phyloP scores from a whole-genome alignment of 2,888 invertebrate species.

The Norana najaformis region DNA sequence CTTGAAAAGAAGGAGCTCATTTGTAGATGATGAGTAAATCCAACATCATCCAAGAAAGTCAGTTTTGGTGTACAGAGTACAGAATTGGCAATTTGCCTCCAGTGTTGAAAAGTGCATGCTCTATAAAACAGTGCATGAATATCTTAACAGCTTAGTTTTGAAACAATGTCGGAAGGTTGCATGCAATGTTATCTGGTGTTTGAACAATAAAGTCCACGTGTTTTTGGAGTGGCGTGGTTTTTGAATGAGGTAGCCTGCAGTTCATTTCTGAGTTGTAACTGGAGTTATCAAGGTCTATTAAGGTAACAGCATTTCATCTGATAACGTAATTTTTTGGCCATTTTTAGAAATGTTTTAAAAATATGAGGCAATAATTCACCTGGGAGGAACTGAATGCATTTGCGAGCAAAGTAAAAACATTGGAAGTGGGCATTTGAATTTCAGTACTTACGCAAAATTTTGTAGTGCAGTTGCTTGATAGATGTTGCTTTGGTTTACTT shows the following conservation, averaged over 20 bases:
- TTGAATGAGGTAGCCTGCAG: background rate
- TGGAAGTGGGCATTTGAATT: background rate
- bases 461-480: background rate
- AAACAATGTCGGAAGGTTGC: background rate
- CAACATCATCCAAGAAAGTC: background rate
- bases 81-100: background rate
- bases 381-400: background rate
- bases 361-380: background rate
- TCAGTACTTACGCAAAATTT: background rate
- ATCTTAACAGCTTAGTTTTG: background rate
- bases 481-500: background rate
- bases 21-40: background rate
- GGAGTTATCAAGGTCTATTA: background rate
- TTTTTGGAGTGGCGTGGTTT: background rate
- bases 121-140: background rate
- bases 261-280: background rate
- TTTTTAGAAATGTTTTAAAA: background rate
- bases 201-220: conserved; percentile 6
- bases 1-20: background rate
- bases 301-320: background rate
- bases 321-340: background rate
- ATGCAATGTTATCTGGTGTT: background rate
- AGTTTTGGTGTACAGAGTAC: background rate
- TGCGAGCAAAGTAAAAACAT: background rate
- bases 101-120: background rate